Conservation (phyloP, 1,140 invertebrate genomes). For the Drosophila ficusphila region DNA sequence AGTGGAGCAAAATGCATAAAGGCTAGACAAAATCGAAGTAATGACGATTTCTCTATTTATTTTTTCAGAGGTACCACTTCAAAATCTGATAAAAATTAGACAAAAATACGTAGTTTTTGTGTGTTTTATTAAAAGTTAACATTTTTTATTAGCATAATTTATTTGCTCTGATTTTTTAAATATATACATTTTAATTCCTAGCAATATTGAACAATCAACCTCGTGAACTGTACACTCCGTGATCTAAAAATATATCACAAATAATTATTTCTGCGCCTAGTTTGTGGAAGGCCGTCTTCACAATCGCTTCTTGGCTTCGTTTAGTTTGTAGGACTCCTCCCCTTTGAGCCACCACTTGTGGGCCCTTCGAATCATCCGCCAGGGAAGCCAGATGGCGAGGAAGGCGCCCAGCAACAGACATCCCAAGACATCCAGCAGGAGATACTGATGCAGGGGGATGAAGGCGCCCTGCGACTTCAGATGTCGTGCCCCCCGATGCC, state of each 20-base stretch:
- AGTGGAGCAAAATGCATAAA: too few relatives aligned
- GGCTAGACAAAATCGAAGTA: too few relatives aligned
- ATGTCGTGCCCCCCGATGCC: constrained; percentile 85
- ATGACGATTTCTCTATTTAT: too few relatives aligned
- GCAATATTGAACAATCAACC: background rate
- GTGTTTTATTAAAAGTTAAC: too few relatives aligned
- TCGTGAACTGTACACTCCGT: background rate
- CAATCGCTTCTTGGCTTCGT: constrained; percentile 50
- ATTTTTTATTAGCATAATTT: too few relatives aligned
- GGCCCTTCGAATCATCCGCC: constrained; percentile 46
- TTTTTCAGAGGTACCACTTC: too few relatives aligned
- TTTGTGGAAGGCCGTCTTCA: background rate
- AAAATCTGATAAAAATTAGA: too few relatives aligned
- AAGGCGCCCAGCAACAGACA: constrained; percentile 47
- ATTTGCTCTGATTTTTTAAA: background rate
- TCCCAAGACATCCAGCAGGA: constrained; percentile 85
- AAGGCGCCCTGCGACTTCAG: constrained; percentile 84
- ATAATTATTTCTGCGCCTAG: constrained; percentile 28
- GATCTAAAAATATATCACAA: constrained; percentile 61
- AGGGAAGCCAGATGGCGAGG: constrained; percentile 66
- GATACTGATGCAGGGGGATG: constrained; percentile 85
- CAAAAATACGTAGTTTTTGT: too few relatives aligned
- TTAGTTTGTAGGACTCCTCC: constrained; percentile 8
- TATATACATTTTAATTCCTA: background rate
- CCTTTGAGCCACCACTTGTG: constrained; percentile 48